A percentile compares a stretch with the other conserved stretches of the same genome.
phyloP scores from a whole-genome alignment of 2,888 invertebrate genomes.

The Standfussiana lucernea region DNA sequence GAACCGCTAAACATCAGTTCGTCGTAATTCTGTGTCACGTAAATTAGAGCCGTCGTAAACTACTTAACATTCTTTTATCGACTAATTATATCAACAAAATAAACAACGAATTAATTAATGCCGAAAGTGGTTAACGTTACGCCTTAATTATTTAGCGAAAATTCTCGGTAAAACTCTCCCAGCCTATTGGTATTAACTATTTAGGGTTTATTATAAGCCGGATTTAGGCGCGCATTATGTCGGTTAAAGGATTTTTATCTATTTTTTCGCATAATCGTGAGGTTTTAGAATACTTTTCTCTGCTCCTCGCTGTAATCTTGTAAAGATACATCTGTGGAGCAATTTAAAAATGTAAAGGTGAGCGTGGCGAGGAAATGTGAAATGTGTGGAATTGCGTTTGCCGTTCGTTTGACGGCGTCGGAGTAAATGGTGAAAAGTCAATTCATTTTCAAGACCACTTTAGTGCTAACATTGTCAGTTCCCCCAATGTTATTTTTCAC shows the following conservation, averaged over 20 bases:
- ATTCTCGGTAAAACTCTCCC: slow-evolving; percentile 44
- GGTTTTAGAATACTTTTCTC: slow-evolving; percentile 39
- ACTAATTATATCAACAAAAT: slow-evolving; percentile 67
- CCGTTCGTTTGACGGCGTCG: slow-evolving; percentile 39
- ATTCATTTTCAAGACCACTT: slow-evolving; percentile 59
- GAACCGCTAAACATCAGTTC: slow-evolving; percentile 71
- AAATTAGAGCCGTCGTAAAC: slow-evolving; percentile 70
- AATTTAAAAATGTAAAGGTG: slow-evolving; percentile 49
- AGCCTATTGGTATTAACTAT: slow-evolving; percentile 60
- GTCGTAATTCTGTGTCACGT: slow-evolving; percentile 69
- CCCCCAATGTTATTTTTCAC: slow-evolving; percentile 72
- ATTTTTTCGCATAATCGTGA: slow-evolving; percentile 69
- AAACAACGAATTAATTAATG: slow-evolving; percentile 59
- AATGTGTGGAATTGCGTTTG: slow-evolving; percentile 47
- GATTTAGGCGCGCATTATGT: slow-evolving; percentile 65
- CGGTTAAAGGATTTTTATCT: slow-evolving; percentile 68
- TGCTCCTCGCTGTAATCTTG: slow-evolving; percentile 43
- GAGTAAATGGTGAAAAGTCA: slow-evolving; percentile 56
- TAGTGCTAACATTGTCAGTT: slow-evolving; percentile 64
- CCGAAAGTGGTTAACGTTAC: slow-evolving; percentile 50
- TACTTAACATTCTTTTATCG: slow-evolving; percentile 69
- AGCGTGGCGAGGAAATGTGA: slow-evolving; percentile 41
- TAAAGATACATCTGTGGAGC: slow-evolving; percentile 35
- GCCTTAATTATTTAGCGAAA: slow-evolving; percentile 50
- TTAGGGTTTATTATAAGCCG: slow-evolving; percentile 71